Conservation (phyloP, 2,113 vertebrate species). For the Cacatua alba region DNA sequence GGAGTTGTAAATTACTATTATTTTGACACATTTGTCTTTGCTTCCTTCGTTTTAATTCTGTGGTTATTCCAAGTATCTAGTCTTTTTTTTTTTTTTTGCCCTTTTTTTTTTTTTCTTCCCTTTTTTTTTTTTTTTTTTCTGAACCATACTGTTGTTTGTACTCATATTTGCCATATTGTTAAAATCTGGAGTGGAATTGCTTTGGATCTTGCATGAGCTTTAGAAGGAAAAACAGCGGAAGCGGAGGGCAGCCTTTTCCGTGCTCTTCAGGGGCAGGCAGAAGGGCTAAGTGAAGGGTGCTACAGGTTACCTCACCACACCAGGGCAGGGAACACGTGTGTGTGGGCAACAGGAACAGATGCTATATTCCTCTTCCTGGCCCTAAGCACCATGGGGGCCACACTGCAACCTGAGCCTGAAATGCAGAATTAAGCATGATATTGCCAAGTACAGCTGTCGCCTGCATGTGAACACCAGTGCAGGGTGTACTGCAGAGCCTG, state of each 20-base stretch:
- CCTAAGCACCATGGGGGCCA: background rate
- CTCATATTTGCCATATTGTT: background rate
- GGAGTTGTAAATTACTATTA: background rate
- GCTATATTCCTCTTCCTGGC: background rate
- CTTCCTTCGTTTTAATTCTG: background rate
- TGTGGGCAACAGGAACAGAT: background rate
- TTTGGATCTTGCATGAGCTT: background rate
- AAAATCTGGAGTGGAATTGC: background rate
- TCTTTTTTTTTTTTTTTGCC: no score
- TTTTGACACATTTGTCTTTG: background rate
- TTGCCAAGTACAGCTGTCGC: background rate
- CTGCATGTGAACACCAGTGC: background rate
- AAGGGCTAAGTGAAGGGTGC: background rate
- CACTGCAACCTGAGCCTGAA: background rate
- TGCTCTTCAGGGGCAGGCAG: background rate
- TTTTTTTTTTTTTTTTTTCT: background rate
- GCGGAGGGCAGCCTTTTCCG: background rate
- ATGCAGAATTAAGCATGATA: background rate
- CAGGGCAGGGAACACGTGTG: accelerated
- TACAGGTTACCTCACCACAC: accelerated
- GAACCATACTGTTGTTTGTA: background rate
- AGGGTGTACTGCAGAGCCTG: background rate
- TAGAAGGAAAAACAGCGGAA: background rate
- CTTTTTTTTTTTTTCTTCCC: background rate
- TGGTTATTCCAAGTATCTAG: background rate